These are phyloP conservation scores for Drosophila insularis DNA, from an alignment of 1,140 invertebrate genomes.

Conservation along the genomic window DNA sequence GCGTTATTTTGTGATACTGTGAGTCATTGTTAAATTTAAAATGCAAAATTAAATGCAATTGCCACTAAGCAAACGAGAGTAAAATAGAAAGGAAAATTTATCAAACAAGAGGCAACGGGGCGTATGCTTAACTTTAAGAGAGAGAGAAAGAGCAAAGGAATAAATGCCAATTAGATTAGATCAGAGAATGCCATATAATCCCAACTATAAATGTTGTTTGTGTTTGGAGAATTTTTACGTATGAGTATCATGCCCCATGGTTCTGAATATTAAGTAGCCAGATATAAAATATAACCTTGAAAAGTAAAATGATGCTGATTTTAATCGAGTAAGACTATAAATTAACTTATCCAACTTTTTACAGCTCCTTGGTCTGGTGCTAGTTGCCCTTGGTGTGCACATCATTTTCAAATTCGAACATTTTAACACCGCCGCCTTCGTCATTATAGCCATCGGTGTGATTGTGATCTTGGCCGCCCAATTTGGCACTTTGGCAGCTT, in stretches of 20 bases:
- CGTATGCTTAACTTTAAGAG: conserved; percentile 1
- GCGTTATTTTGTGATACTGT: conserved; percentile 32
- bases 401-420: conserved; percentile 66
- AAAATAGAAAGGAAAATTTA: conserved; percentile 20
- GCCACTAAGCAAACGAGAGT: conserved; percentile 14
- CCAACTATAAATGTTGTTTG: not conserved
- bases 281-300: not conserved
- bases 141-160: not conserved
- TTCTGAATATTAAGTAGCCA: too few relatives aligned
- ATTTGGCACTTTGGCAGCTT: conserved; percentile 65
- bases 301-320: conserved; percentile 2
- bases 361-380: conserved; percentile 62
- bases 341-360: conserved; percentile 29
- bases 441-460: conserved; percentile 61
- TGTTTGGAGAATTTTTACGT: conserved; percentile 28
- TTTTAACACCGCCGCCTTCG: conserved; percentile 62
- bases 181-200: not conserved
- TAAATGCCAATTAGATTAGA: not conserved
- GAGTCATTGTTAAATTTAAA: conserved; percentile 49
- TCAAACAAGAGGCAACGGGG: conserved; percentile 39
- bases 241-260: conserved; percentile 45
- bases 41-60: conserved; percentile 24
- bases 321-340: not conserved
- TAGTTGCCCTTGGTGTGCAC: conserved; percentile 62
- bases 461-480: conserved; percentile 47